Evolutionary conservation across 2,113 vertebrate species (phyloP).

Genomic region (Trichechus manatus): DNA sequence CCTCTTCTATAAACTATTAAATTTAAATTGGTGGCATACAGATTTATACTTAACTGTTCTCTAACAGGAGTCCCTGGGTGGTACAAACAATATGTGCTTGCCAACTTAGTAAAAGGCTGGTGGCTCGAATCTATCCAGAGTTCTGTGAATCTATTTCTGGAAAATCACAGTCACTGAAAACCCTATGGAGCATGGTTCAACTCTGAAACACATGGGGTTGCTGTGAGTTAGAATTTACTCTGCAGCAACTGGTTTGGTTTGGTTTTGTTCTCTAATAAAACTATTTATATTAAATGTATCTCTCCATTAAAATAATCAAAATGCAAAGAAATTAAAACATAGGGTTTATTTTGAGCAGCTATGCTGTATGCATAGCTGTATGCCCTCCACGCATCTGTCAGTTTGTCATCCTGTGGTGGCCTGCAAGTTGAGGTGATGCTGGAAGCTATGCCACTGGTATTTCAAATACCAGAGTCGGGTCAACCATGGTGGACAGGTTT

Average conservation of each 20-base stretch:
- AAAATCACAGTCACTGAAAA: not conserved
- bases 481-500: no score
- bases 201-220: no score
- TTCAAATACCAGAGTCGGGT: no score
- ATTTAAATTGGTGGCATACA: not conserved
- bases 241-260: not conserved
- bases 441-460: no score
- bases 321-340: not conserved
- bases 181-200: not conserved
- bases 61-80: not conserved
- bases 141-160: not conserved
- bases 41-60: constrained; percentile 17
- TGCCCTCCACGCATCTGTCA: no score
- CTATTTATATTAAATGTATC: constrained; percentile 34
- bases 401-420: no score
- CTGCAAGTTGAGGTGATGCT: no score
- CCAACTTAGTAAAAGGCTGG: not conserved
- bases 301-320: not conserved
- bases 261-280: constrained; percentile 1
- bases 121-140: not conserved
- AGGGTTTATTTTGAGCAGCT: not conserved
- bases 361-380: not conserved
- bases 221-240: not conserved
- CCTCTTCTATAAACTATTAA: constrained; percentile 28
- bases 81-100: not conserved